A percentile compares a stretch with the other conserved stretches of the same genome.
Conservation (phyloP, 2,888 invertebrate genomes). For the Zaprionus lineosus region DNA sequence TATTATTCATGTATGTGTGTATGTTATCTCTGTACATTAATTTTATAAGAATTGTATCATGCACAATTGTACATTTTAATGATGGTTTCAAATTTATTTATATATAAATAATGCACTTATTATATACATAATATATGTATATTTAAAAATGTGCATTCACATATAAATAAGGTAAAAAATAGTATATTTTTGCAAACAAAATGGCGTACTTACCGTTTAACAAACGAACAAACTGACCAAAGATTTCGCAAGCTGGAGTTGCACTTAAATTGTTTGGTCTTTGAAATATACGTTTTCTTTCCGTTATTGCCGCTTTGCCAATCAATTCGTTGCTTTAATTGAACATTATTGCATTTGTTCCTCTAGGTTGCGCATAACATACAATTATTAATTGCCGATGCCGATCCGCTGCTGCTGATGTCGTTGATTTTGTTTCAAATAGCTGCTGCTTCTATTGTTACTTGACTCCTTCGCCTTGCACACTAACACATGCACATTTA, state of each 20-base stretch:
- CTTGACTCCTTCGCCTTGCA: constrained; percentile 34
- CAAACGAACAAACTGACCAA: constrained; percentile 38
- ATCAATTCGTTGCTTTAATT: constrained; percentile 44
- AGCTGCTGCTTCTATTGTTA: constrained; percentile 20
- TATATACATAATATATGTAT: background rate
- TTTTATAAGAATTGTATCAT: no score
- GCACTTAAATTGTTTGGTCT: constrained; percentile 11
- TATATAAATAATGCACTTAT: no score
- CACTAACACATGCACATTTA: constrained; percentile 16
- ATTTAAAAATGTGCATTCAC: constrained; percentile 1
- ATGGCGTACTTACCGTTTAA: constrained; percentile 69
- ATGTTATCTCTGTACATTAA: no score
- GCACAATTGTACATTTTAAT: no score
- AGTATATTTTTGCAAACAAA: constrained; percentile 62
- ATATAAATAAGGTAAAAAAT: constrained; percentile 25
- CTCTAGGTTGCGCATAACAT: constrained; percentile 41
- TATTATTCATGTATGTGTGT: no score
- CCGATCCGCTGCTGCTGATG: constrained; percentile 26
- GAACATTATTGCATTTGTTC: constrained; percentile 55
- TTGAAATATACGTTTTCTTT: constrained; percentile 16
- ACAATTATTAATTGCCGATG: constrained; percentile 47
- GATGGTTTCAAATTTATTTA: no score
- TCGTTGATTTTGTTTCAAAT: constrained; percentile 22
- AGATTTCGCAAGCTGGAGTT: constrained; percentile 39
- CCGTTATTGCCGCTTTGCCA: constrained; percentile 18